phyloP scores from a whole-genome alignment of 2,113 vertebrate species.

The Amphiprion ocellaris region DNA sequence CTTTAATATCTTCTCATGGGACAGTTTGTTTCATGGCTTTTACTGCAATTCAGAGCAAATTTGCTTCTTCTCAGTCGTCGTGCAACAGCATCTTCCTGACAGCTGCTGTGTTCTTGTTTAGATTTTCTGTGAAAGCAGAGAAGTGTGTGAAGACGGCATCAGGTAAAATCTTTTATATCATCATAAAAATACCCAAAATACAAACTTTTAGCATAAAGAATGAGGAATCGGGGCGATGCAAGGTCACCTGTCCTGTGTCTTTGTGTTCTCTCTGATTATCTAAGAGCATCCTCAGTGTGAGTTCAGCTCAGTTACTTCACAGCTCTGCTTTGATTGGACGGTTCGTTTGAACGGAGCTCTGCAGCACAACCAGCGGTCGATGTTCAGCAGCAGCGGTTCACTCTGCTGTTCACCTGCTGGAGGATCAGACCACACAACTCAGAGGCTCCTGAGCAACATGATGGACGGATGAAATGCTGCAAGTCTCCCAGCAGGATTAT shows the following conservation, averaged over 20 bases:
- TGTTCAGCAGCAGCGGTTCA: conserved; percentile 10
- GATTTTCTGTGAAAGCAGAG: not conserved
- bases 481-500: not conserved
- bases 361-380: conserved; percentile 37
- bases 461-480: conserved; percentile 14
- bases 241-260: no score
- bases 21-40: not conserved
- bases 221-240: not conserved
- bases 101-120: not conserved
- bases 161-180: not conserved
- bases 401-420: conserved; percentile 34
- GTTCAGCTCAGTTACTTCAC: not conserved
- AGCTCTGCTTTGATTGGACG: conserved; percentile 13
- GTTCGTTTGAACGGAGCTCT: not conserved
- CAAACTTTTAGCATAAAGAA: not conserved
- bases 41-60: not conserved
- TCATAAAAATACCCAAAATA: not conserved
- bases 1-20: conserved; percentile 1
- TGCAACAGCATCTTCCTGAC: not conserved
- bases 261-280: not conserved
- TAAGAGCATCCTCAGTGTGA: not conserved
- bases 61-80: not conserved
- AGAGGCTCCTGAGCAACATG: conserved; percentile 8
- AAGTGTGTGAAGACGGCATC: not conserved
- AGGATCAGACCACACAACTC: conserved; percentile 25